These are phyloP conservation scores for Phyllotis vaccarum DNA, from an alignment of 2,797 vertebrate species.

Conservation along the genomic window DNA sequence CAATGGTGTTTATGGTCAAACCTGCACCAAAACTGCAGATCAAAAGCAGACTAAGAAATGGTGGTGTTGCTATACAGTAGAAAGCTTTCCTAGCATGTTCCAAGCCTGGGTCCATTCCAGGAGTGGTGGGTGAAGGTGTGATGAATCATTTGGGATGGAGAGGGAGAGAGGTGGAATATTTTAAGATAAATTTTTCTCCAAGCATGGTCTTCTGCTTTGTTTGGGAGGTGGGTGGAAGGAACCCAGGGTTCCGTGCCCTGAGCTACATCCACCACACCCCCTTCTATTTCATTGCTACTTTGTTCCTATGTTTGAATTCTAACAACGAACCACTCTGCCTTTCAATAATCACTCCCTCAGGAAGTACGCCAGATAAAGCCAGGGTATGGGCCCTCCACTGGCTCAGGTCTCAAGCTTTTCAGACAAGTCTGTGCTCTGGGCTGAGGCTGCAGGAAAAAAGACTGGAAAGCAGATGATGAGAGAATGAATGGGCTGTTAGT, in stretches of 20 bases:
- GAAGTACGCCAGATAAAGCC: background rate
- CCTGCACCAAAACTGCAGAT: background rate
- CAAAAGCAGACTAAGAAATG: background rate
- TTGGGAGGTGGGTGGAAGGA: background rate
- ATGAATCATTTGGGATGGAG: background rate
- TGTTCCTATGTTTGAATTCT: conserved; percentile 2
- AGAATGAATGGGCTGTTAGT: conserved; percentile 69
- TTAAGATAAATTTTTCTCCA: background rate
- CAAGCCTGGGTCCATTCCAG: background rate
- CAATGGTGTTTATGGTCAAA: background rate
- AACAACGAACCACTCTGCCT: background rate
- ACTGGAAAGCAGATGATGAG: conserved; percentile 81
- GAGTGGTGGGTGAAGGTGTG: background rate
- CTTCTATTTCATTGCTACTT: background rate
- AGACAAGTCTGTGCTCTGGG: background rate
- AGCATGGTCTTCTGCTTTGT: background rate
- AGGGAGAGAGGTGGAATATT: background rate
- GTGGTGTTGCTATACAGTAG: background rate
- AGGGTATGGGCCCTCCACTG: background rate
- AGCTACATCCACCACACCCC: background rate
- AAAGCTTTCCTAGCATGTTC: background rate
- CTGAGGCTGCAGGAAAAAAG: conserved; percentile 68
- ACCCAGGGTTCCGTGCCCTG: background rate
- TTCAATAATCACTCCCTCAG: conserved; percentile 35
- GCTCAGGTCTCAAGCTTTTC: background rate